These are phyloP conservation scores for Odontomachus brunneus DNA, from an alignment of 1,140 invertebrate species.

Conservation along the genomic window DNA sequence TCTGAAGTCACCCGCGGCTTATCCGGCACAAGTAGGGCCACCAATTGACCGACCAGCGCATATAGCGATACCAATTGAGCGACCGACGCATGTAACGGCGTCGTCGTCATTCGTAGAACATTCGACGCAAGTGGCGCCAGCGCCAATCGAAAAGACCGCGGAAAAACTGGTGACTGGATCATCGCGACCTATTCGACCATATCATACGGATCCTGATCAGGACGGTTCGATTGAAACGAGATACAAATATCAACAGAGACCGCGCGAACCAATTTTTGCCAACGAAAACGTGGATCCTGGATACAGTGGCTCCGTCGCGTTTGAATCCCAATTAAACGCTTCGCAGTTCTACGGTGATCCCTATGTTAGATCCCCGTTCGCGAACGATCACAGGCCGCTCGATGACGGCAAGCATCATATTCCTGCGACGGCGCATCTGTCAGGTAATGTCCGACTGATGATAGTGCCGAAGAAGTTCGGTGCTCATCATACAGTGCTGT, in stretches of 20 bases:
- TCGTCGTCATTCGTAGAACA: slow-evolving; percentile 16
- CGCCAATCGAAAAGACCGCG: slow-evolving; percentile 86
- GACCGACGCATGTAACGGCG: background rate
- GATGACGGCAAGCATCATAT: slow-evolving; percentile 9
- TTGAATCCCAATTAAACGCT: background rate
- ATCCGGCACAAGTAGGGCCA: background rate
- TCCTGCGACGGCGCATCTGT: background rate
- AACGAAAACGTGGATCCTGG: background rate
- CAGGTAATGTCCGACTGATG: slow-evolving; percentile 9
- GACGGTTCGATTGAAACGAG: background rate
- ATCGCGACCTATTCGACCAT: slow-evolving; percentile 79
- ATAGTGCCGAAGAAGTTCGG: slow-evolving; percentile 60
- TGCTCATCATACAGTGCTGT: background rate
- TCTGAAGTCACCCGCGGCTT: slow-evolving; percentile 67
- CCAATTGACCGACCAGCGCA: slow-evolving; percentile 62
- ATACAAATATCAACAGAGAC: slow-evolving; percentile 17
- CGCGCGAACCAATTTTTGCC: background rate
- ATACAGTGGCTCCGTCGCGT: background rate
- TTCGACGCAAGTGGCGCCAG: slow-evolving; percentile 69
- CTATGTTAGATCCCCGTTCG: background rate
- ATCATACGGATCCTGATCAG: slow-evolving; percentile 66
- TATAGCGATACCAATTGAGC: slow-evolving; percentile 71
- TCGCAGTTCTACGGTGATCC: slow-evolving; percentile 1
- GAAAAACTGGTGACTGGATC: slow-evolving; percentile 83
- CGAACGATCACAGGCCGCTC: slow-evolving; percentile 2